phyloP scores from a whole-genome alignment of 2,888 invertebrate genomes.

The Bugulina stolonifera region DNA sequence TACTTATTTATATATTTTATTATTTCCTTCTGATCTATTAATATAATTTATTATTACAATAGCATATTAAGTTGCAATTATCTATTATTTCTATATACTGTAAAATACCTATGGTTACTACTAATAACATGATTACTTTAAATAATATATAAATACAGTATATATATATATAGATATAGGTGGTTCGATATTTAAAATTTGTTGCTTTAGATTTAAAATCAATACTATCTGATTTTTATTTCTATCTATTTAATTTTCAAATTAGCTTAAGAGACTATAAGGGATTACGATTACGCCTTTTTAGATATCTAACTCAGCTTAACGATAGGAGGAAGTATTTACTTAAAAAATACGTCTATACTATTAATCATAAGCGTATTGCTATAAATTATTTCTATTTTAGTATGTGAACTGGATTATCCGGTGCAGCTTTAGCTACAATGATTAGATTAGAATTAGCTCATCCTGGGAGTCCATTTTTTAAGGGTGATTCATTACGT shows the following conservation, averaged over 20 bases:
- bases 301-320: too few species aligned
- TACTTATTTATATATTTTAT: neutral
- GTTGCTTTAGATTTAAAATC: too few species aligned
- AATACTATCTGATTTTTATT: neutral
- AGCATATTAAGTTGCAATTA: neutral
- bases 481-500: neutral
- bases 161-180: too few species aligned
- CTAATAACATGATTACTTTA: too few species aligned
- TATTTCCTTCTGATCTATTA: neutral
- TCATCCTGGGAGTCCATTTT: neutral
- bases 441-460: conserved; percentile 1
- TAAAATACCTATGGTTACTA: too few species aligned
- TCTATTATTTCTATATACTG: too few species aligned
- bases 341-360: neutral
- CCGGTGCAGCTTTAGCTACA: neutral
- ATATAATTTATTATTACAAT: neutral
- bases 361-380: neutral
- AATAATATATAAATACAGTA: too few species aligned
- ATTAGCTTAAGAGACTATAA: too few species aligned
- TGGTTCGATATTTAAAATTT: too few species aligned
- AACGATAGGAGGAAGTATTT: neutral
- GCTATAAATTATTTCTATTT: neutral
- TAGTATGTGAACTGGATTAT: neutral
- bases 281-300: too few species aligned
- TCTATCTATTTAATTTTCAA: too few species aligned